Evolutionary conservation across 1,140 invertebrate genomes (phyloP), one percentile per base, ranked within the genome.

Genomic region (Teleopsis dalmanni): DNA sequence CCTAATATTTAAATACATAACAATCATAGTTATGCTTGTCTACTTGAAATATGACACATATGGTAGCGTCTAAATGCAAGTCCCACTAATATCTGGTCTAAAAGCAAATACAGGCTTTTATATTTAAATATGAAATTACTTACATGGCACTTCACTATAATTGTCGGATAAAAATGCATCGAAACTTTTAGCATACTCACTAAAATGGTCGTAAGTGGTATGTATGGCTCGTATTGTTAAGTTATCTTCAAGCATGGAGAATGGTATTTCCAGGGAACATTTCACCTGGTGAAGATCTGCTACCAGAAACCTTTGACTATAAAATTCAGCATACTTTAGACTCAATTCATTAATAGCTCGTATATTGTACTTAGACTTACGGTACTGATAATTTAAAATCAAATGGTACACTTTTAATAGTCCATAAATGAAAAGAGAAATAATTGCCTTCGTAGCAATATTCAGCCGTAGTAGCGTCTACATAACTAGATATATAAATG

Each of bases 171-270:
- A n/a, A n/a, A n/a, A n/a, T n/a, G n/a, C n/a, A n/a, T n/a, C n/a
- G n/a, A n/a, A n/a, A n/a, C 58, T 60, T 14, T 67, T 67, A 0
- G 64, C 64, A 9, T 59, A 52, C 16, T 60, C 55, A 19, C 61
- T 57, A 3, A 57, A 37, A 9, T 40, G 50, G 21, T 67, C 64
- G 8, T 64, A 67, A 1, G 44, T 47, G 0, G 51, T 53, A 45
- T 62, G 59, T 3, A 67, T 31, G n/a, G 56, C 58, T 4, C 64
- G 61, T 40, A 67, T 11, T 3, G 61, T 64, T 4, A 67, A 33
- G 16, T 62, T 55, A 35, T 64, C 57, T 8, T 41, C 13, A 1
- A 67, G 53, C 4, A 62, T 57, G 16, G 48, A 48, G 1, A 42
- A 23, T 0, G 64, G 64, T 38, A 67, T 56, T 35, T 62, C 56